Conservation (phyloP, 2,113 vertebrate genomes). For the Hippopotamus amphibius region DNA sequence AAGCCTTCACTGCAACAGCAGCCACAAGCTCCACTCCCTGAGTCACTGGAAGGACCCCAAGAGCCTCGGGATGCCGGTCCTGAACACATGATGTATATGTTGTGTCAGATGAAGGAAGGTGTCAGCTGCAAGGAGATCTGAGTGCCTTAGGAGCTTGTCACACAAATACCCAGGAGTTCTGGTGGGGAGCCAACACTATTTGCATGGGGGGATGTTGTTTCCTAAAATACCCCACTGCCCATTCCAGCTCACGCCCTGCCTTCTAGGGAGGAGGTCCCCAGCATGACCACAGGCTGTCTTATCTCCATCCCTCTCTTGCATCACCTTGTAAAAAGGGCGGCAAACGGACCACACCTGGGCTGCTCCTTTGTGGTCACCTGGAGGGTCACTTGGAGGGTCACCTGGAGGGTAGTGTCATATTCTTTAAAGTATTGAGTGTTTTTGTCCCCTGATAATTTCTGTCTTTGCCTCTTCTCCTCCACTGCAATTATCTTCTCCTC, state of each 20-base stretch:
- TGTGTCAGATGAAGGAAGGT: not conserved
- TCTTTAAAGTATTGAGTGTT: not conserved
- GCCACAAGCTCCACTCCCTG: not conserved
- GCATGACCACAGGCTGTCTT: not conserved
- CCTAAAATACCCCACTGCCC: not conserved
- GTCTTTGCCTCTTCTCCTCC: not conserved
- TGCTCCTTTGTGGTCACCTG: not conserved
- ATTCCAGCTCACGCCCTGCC: not conserved
- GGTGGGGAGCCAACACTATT: not conserved
- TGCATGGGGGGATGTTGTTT: not conserved
- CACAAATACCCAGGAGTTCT: not conserved
- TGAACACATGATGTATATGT: not conserved
- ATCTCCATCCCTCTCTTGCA: not conserved
- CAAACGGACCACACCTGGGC: not conserved
- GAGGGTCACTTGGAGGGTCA: not conserved
- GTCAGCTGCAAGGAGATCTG: not conserved
- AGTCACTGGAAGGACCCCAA: not conserved
- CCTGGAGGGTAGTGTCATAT: not conserved
- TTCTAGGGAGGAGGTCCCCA: not conserved
- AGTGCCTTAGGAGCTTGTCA: not conserved
- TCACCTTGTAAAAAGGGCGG: not conserved
- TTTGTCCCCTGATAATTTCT: not conserved
- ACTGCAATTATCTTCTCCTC: not conserved
- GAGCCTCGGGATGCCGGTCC: not conserved
- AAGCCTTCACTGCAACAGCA: not conserved